A percentile compares a stretch with the other conserved stretches of the same genome.
Conservation (phyloP, 1,140 invertebrate species). For the Tenebrio molitor region DNA sequence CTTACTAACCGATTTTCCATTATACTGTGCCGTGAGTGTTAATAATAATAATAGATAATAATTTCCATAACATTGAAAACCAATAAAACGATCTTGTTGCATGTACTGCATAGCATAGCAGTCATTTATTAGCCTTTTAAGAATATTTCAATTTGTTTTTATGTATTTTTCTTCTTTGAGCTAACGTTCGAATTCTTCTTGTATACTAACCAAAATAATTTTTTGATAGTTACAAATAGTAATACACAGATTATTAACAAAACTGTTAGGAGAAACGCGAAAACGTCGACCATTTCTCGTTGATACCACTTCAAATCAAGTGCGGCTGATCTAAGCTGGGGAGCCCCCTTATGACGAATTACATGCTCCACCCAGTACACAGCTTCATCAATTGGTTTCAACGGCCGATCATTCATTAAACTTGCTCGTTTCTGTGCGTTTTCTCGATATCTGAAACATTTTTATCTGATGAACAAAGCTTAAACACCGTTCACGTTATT, state of each 20-base stretch:
- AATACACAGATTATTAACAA: not conserved
- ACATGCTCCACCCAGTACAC: constrained; percentile 49
- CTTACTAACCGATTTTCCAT: no score
- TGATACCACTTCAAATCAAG: constrained; percentile 25
- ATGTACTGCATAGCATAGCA: no score
- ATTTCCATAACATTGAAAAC: no score
- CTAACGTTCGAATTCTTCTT: no score
- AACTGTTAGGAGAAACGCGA: constrained; percentile 7
- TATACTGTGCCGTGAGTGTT: no score
- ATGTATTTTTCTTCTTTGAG: not conserved
- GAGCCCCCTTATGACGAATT: constrained; percentile 29
- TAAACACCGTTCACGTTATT: no score
- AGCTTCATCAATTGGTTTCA: constrained; percentile 42
- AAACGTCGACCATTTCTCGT: constrained; percentile 20
- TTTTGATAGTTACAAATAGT: not conserved
- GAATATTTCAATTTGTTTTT: no score
- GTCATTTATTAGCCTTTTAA: no score
- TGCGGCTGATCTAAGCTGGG: constrained; percentile 36
- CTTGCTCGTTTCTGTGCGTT: not conserved
- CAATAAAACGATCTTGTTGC: no score
- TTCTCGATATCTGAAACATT: constrained; percentile 21
- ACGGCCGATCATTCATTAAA: constrained; percentile 43
- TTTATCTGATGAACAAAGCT: not conserved
- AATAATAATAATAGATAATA: no score
- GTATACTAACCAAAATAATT: no score